Evolutionary conservation across 1,140 invertebrate genomes (phyloP).

Genomic region (Vollenhovia emeryi): DNA sequence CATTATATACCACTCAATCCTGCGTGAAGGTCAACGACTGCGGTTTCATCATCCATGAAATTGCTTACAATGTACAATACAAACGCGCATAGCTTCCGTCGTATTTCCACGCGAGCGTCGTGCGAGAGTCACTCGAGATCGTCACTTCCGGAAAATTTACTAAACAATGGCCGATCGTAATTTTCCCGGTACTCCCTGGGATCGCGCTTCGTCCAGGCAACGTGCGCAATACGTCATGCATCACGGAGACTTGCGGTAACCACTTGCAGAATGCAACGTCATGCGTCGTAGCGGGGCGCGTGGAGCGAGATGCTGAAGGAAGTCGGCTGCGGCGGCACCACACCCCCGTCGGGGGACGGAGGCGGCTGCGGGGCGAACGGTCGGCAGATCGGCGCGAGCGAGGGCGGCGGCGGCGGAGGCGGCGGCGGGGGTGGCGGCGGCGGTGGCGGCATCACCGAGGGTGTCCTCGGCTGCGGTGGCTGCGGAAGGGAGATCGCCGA

Average conservation of each 20-base stretch:
- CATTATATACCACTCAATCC: neutral
- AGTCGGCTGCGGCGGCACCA: constrained; percentile 81
- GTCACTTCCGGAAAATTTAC: neutral
- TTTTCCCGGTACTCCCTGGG: neutral
- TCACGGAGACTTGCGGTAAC: neutral
- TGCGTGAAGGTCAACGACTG: neutral
- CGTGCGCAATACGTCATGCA: neutral
- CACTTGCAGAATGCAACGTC: constrained; percentile 62
- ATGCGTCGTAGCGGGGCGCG: constrained; percentile 46
- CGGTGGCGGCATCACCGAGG: constrained; percentile 68
- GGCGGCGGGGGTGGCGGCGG: constrained; percentile 77
- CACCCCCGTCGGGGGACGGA: constrained; percentile 79
- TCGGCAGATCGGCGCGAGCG: constrained; percentile 67
- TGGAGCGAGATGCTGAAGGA: constrained; percentile 83
- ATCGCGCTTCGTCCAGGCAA: neutral
- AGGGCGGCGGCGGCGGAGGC: constrained; percentile 72
- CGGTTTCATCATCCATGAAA: neutral
- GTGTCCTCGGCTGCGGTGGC: constrained; percentile 80
- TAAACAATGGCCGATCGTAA: neutral
- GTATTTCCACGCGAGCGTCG: neutral
- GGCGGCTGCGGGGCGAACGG: constrained; percentile 57
- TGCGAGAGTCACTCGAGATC: neutral
- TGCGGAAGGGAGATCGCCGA: constrained; percentile 83
- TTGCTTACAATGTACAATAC: neutral
- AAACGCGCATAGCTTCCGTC: neutral